phyloP scores from a whole-genome alignment of 2,113 vertebrate genomes.

The Holacanthus passer region DNA sequence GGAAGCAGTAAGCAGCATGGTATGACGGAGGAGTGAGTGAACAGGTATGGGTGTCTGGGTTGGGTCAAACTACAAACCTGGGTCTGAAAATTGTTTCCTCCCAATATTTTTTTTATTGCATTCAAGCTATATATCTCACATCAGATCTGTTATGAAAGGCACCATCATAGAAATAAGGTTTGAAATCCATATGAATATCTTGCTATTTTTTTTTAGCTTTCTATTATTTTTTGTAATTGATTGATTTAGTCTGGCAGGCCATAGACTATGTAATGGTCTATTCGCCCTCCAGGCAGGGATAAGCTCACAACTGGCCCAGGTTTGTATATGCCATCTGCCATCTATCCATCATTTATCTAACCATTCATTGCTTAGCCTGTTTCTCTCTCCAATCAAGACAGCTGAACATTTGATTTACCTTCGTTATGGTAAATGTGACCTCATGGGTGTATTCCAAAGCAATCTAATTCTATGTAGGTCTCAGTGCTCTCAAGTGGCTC shows the following conservation, averaged over 20 bases:
- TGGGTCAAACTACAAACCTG: constrained; percentile 63
- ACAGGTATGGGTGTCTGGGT: constrained; percentile 79
- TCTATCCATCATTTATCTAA: constrained; percentile 71
- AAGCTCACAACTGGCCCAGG: constrained; percentile 73
- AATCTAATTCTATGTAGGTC: constrained; percentile 71
- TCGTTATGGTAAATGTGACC: constrained; percentile 75
- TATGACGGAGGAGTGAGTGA: constrained; percentile 74
- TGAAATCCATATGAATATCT: constrained; percentile 45
- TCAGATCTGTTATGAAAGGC: constrained; percentile 11
- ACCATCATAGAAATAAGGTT: constrained; percentile 25
- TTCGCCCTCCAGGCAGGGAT: constrained; percentile 71
- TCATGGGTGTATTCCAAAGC: constrained; percentile 66
- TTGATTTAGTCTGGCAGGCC: constrained; percentile 59
- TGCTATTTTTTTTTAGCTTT: constrained; percentile 34
- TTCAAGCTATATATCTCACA: constrained; percentile 26
- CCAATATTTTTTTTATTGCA: constrained; percentile 18
- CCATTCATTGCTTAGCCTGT: constrained; percentile 66
- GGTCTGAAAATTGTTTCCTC: constrained; percentile 45
- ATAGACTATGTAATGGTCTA: constrained; percentile 52
- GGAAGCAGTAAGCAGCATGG: constrained; percentile 83
- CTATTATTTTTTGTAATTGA: constrained; percentile 60
- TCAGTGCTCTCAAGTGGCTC: constrained; percentile 68
- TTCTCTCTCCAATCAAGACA: constrained; percentile 76
- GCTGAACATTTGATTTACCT: constrained; percentile 78
- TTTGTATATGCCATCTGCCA: constrained; percentile 75